phyloP scores from a whole-genome alignment of 2,888 invertebrate genomes.

The Noctua fimbriata region DNA sequence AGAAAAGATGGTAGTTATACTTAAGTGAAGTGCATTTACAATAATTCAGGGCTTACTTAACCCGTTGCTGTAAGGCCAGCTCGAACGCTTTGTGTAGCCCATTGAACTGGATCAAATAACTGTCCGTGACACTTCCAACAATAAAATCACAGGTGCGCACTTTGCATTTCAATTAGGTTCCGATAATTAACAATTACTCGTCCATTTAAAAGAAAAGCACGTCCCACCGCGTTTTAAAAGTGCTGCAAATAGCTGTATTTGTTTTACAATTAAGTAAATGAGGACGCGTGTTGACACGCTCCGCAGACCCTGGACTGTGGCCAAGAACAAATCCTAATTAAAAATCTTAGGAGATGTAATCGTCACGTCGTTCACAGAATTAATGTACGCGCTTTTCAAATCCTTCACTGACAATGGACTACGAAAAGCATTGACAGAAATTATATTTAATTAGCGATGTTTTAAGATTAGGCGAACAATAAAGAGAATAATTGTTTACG shows the following conservation, averaged over 20 bases:
- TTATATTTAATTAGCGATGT: constrained; percentile 44
- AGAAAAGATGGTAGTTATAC: background rate
- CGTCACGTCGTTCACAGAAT: constrained; percentile 69
- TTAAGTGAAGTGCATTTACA: background rate
- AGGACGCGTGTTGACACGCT: constrained; percentile 67
- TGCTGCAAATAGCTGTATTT: constrained; percentile 59
- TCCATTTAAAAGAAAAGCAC: constrained; percentile 52
- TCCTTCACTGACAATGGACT: constrained; percentile 52
- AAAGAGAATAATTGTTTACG: constrained; percentile 41
- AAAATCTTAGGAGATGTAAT: constrained; percentile 69
- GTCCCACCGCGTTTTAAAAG: constrained; percentile 37
- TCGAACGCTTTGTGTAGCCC: constrained; percentile 51
- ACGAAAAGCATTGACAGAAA: constrained; percentile 39
- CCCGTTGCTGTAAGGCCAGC: constrained; percentile 35
- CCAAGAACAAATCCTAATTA: constrained; percentile 73
- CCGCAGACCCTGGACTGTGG: constrained; percentile 69
- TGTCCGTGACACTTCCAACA: constrained; percentile 81
- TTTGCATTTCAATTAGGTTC: constrained; percentile 55
- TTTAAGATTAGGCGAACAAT: constrained; percentile 58
- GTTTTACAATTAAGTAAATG: constrained; percentile 68
- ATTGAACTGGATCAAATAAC: constrained; percentile 78
- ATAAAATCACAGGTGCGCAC: constrained; percentile 75
- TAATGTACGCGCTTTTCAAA: constrained; percentile 54
- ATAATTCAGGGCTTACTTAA: constrained; percentile 26
- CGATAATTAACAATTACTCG: constrained; percentile 54